These are phyloP conservation scores for Andrena cerasifolii DNA, from an alignment of 1,140 invertebrate species.

Conservation along the genomic window DNA sequence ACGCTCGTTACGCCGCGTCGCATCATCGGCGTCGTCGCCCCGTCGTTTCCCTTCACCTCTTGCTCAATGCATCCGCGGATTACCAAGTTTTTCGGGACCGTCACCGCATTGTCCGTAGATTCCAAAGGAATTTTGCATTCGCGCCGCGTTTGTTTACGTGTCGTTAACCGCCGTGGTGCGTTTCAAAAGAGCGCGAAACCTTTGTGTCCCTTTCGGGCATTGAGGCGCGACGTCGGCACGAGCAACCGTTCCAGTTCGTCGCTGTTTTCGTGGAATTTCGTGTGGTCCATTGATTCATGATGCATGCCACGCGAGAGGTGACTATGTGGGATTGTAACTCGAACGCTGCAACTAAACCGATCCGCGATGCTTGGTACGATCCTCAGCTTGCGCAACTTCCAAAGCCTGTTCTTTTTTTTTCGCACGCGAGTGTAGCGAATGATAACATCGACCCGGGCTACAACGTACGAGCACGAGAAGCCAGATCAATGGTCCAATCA, in stretches of 20 bases:
- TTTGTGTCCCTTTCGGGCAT: slow-evolving; percentile 6
- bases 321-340: too few species aligned
- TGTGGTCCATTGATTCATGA: too few species aligned
- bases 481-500: too few species aligned
- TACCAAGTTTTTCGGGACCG: neutral
- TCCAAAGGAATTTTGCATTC: neutral
- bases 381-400: too few species aligned
- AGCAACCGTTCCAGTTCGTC: neutral
- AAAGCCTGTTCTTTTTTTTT: too few species aligned
- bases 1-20: neutral
- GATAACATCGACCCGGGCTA: too few species aligned
- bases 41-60: too few species aligned
- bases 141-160: neutral
- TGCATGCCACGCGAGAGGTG: too few species aligned
- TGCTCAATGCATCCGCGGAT: neutral
- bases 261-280: neutral
- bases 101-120: neutral
- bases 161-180: neutral
- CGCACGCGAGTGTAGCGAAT: too few species aligned
- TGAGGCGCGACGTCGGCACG: neutral
- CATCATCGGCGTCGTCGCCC: neutral
- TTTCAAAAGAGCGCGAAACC: neutral
- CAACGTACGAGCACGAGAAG: too few species aligned
- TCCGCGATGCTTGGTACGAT: too few species aligned
- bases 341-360: too few species aligned